These are phyloP conservation scores for Taenioides sp. DNA, from an alignment of 2,797 vertebrate genomes.

Conservation along the genomic window DNA sequence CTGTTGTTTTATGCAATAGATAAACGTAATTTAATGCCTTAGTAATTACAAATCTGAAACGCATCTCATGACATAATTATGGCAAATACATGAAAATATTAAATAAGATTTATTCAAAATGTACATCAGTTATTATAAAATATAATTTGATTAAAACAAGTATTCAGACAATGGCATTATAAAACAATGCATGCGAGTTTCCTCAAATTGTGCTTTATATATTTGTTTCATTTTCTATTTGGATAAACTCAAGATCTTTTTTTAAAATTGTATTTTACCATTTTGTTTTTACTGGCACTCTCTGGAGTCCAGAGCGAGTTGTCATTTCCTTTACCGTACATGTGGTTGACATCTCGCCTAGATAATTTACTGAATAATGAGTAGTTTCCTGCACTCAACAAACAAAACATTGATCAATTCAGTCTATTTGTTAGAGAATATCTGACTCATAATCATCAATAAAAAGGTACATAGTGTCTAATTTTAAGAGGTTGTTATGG, in stretches of 20 bases:
- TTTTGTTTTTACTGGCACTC: conserved; percentile 31
- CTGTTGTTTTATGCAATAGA: not conserved
- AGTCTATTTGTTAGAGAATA: not conserved
- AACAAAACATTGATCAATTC: no score
- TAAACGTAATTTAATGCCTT: not conserved
- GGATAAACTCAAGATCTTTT: not conserved
- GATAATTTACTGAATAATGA: not conserved
- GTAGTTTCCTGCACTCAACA: not conserved
- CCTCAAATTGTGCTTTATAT: not conserved
- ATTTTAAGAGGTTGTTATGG: not conserved
- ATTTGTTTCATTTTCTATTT: not conserved
- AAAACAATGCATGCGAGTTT: not conserved
- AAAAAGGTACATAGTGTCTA: not conserved
- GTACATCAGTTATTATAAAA: no score
- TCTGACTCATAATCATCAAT: not conserved
- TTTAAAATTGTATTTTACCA: not conserved
- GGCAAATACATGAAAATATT: no score
- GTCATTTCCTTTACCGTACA: conserved; percentile 41
- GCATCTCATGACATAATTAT: no score
- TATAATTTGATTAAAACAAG: no score
- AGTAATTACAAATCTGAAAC: no score
- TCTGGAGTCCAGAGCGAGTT: conserved; percentile 22
- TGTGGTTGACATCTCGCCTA: not conserved
- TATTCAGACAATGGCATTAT: no score
- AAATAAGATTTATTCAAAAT: no score